These are phyloP conservation scores for Danio kyathit DNA, from an alignment of 2,797 vertebrate genomes.

Conservation along the genomic window DNA sequence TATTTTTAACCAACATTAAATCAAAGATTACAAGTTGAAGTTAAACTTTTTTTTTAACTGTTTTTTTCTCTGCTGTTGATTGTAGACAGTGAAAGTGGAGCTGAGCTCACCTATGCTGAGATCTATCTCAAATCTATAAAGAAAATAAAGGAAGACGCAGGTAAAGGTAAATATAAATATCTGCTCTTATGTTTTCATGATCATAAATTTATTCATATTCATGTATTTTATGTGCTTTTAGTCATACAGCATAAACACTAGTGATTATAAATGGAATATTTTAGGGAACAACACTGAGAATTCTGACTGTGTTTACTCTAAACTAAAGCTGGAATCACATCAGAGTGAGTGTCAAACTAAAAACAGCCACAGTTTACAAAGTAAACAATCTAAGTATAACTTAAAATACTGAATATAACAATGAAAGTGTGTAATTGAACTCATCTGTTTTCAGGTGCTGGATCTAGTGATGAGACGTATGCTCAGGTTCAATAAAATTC, in stretches of 20 bases:
- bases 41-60: not conserved
- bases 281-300: not conserved
- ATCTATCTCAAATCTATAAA: not conserved
- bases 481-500: not conserved
- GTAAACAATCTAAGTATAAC: not conserved
- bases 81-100: not conserved
- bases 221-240: not conserved
- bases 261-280: not conserved
- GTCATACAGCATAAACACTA: not conserved
- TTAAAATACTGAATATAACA: not conserved
- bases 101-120: constrained; percentile 10
- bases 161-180: not conserved
- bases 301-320: not conserved
- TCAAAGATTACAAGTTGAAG: too few relatives aligned
- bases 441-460: not conserved
- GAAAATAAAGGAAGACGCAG: not conserved
- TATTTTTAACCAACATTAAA: too few relatives aligned
- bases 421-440: not conserved
- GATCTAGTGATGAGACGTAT: not conserved
- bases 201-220: not conserved
- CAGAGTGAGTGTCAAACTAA: not conserved
- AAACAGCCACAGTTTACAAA: too few relatives aligned
- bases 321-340: not conserved
- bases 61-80: not conserved
- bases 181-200: not conserved